Percentiles rank a stretch among this genome's conserved stretches.
phyloP scores from a whole-genome alignment of 2,113 vertebrate genomes.

The Delphinus delphis region DNA sequence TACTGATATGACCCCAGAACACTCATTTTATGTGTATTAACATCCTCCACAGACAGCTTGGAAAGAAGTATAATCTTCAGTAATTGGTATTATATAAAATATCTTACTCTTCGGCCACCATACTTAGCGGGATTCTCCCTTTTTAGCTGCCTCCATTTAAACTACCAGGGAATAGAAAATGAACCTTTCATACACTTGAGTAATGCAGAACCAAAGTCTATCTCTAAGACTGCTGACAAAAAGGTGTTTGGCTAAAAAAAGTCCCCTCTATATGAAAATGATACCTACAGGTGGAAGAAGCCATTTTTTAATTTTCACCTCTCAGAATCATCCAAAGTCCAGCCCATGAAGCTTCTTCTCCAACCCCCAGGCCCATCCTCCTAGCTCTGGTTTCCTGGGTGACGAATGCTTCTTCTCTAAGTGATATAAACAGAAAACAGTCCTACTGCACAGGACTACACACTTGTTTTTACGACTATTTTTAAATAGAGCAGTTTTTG shows the following conservation, averaged over 20 bases:
- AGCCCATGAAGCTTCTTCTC: neutral
- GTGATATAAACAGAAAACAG: neutral
- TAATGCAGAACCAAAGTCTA: no score
- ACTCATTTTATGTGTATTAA: constrained; percentile 14
- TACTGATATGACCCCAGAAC: neutral
- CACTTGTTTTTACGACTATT: neutral
- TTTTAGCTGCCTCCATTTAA: neutral
- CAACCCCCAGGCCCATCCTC: neutral
- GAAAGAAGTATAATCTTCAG: neutral
- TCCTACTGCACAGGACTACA: neutral
- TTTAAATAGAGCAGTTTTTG: neutral
- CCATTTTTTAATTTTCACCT: neutral
- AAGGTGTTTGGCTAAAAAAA: no score
- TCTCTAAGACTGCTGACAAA: no score
- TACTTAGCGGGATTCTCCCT: neutral
- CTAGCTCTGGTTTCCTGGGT: neutral
- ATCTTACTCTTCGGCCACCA: neutral
- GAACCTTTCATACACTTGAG: neutral
- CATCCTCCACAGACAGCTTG: neutral
- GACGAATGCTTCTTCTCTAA: neutral
- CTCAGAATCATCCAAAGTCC: neutral
- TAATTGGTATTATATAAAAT: neutral
- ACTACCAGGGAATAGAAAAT: constrained; percentile 12
- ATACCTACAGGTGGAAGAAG: neutral
- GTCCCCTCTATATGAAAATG: neutral